These are phyloP conservation scores for Bergia sp. DNA, from an alignment of 92 coral and sea anemone genomes.

Conservation along the genomic window DNA sequence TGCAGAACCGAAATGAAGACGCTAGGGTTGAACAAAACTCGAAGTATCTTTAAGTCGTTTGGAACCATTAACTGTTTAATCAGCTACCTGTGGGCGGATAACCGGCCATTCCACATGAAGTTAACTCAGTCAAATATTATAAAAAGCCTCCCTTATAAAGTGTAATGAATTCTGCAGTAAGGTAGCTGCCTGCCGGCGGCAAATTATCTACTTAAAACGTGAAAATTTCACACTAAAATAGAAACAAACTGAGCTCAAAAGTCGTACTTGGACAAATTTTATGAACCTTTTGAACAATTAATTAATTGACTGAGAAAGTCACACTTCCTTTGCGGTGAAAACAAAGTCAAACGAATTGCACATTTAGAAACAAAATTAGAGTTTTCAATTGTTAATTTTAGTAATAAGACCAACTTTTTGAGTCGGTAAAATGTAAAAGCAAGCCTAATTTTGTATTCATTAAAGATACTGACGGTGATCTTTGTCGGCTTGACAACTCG, in stretches of 20 bases:
- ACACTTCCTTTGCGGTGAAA: conserved; percentile 41
- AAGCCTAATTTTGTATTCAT: background rate
- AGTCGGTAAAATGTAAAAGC: conserved; percentile 30
- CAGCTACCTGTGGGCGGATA: conserved; percentile 18
- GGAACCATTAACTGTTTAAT: conserved; percentile 21
- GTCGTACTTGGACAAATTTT: background rate
- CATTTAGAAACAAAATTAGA: conserved; percentile 41
- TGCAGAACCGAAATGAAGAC: background rate
- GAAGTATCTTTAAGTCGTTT: conserved; percentile 9
- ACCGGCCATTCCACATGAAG: background rate
- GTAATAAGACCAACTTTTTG: background rate
- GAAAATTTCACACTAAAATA: conserved; percentile 2
- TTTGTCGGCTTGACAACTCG: conserved; percentile 4
- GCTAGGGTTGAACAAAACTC: background rate
- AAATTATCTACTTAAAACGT: conserved; percentile 5
- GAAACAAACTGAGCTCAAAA: background rate
- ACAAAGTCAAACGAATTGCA: conserved; percentile 28
- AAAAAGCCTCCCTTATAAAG: background rate
- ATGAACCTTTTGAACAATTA: conserved; percentile 1
- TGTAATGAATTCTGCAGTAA: background rate
- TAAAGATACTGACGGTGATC: background rate
- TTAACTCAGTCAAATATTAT: background rate
- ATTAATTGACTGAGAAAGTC: conserved; percentile 8
- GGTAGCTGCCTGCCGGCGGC: conserved; percentile 16
- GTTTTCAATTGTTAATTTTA: conserved; percentile 13